Evolutionary conservation across 2,113 vertebrate species (phyloP), one percentile per base, ranked within the genome.

Genomic region (Antennarius striatus): DNA sequence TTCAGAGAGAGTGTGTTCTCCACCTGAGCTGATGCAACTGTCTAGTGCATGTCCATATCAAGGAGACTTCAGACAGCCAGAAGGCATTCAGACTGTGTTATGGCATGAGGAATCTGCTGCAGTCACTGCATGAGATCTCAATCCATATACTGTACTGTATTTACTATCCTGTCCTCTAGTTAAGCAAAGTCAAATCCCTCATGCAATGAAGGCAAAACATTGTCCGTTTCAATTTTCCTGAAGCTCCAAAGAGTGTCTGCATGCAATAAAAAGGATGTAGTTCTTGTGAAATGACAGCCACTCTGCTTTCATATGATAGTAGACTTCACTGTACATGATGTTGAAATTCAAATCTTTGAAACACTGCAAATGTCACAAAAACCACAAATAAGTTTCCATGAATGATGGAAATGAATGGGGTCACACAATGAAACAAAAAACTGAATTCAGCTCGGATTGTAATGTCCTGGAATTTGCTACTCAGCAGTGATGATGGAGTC

Each of bases 1-100:
- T 60, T 29, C 17, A 29, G 40, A 61, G 51, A 69, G 51, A 57
- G 10, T 2, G 51, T 73, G 55, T 53, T 56, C 50, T 70, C 60
- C 39, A 47, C 47, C 59, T 43, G 4, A 11, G 45, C 43, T 56
- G 46, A 75, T 63, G 40, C 53, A 51, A 64, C 42, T 17, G 73
- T 52, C 15, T 1, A 8, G 40, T 10, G 43, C 32, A 70, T 54
- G 52, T 68, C 55, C 58, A 7, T 43, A 64, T 22, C 29, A 36
- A 5, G 22, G 61, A 64, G 29, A 69, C 47, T 43, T 56, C 67
- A 61, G 40, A 55, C 48, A 30, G 56, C 57, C 66, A 46, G 5
- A 28, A 68, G 71, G 68, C 54, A 47, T 71, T 42, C 4, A 4
- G 22, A 9, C 9, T 22, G n/a, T 52, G 61, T 58, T 58, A 16